Percentiles rank a stretch among this genome's conserved stretches.
phyloP scores from a whole-genome alignment of 2,797 vertebrate genomes.

The Enteromius treurensis region DNA sequence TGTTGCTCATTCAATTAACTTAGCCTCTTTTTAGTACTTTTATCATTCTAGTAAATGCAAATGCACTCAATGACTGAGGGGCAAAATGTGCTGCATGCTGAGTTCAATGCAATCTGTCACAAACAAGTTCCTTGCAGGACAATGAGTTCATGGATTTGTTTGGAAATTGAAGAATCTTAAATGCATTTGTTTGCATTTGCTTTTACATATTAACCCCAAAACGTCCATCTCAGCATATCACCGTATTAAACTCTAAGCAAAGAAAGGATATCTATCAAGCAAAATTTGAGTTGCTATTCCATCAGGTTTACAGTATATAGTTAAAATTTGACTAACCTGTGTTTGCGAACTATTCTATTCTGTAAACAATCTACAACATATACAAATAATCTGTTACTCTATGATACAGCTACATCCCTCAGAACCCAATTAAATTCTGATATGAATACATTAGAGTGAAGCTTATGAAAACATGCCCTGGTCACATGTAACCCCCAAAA shows the following conservation, averaged over 20 bases:
- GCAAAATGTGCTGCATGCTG: conserved; percentile 26
- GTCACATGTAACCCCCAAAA: conserved; percentile 44
- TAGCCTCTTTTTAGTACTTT: conserved; percentile 50
- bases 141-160: conserved; percentile 22
- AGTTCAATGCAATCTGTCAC: conserved; percentile 49
- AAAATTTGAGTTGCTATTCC: neutral
- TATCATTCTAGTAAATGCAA: conserved; percentile 54
- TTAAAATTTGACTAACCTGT: no score
- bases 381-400: neutral
- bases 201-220: neutral
- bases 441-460: conserved; percentile 7
- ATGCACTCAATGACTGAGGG: conserved; percentile 45
- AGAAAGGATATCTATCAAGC: neutral
- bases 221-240: neutral
- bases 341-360: neutral
- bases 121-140: conserved; percentile 48
- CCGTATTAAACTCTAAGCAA: neutral
- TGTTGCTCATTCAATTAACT: conserved; percentile 64
- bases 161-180: conserved; percentile 5
- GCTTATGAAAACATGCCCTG: conserved; percentile 57
- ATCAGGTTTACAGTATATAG: no score
- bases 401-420: neutral
- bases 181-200: conserved; percentile 42
- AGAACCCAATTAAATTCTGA: conserved; percentile 19
- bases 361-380: neutral